Evolutionary conservation across 2,888 invertebrate species (phyloP), one percentile per base, ranked within the genome.

Genomic region (Galerucella calmariensis): DNA sequence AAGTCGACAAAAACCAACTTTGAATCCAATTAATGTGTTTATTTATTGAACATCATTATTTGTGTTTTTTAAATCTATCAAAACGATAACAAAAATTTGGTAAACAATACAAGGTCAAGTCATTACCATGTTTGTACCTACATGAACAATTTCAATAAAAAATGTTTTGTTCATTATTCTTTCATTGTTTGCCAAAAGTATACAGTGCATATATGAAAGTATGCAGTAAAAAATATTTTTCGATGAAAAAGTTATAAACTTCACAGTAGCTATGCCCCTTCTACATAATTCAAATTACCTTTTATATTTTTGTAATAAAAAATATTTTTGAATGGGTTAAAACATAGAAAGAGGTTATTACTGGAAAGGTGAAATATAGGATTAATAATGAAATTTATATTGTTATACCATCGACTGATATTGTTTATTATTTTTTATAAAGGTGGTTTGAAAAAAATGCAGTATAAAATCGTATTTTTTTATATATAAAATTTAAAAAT

Each of bases 381-480:
- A 8, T 35, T 35, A 27, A 27, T 27, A 27, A 27, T 27, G 5
- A 27, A 20, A 59, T 20, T 59, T 59, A 20, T 59, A 20, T 67
- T 51, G 35, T 51, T 14, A 67, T 46, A n/a, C 53, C 67, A 20
- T 51, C 14, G 67, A 67, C 67, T 67, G 67, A 67, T 67, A 48
- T 67, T 48, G 12, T 62, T 62, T 62, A 4, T 24, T 24, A 24
- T 16, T 10, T 14, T 62, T 35, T 59, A 20, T 67, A 51, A 51
- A 24, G 51, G 51, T 67, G 53, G 35, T 51, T 51, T 16, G 35
- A 67, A 67, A 67, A 16, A 53, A 16, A 53, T 12, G 14, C 35
- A 35, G 35, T 8, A 35, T 35, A 35, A 35, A 35, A 35, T 35
- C 5, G 14, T 53, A 53, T n/a, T 53, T 53, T 53, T 53, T 51